Evolutionary conservation across 2,113 vertebrate genomes (phyloP), one percentile per base, ranked within the genome.

Genomic region (Petrocephalus zakoni): DNA sequence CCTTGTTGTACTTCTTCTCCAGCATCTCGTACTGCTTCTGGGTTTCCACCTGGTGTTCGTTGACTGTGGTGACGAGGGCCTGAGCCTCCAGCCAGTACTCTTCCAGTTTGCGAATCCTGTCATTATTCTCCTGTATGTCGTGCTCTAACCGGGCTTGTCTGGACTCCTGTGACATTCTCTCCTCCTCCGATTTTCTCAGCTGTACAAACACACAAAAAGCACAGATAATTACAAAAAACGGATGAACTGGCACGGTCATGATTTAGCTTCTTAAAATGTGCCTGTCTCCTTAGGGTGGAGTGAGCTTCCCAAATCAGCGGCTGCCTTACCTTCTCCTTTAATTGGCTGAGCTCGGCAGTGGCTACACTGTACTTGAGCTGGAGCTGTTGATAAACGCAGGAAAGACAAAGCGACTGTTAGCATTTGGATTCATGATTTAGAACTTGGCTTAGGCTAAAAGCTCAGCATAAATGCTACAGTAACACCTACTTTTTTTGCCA

Each of bases 41-140:
- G 87, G 97, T 96, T 93, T 98, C 97, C 61, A 96, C 96, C 89
- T 97, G 93, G 91, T 95, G 95, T 88, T 98, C 97, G 90, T 96
- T 97, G 90, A 97, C 96, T 22, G 97, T 96, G 93, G 97, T 96
- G 92, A 97, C 97, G 88, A 98, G 94, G 34, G 94, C 96, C 93
- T 98, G 97, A 91, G 97, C 96, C 91, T 98, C 97, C 88, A 97
- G 95, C 97, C 97, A 98, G 88, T 97, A 97, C 87, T 95, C 96
- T 89, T 98, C 97, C 89, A 98, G 91, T 92, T 97, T 98, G 21
- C 96, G 95, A 85, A 96, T 96, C 90, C 96, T 97, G 90, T 98
- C 96, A 89, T 95, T 96, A 92, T 92, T 97, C 88, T 97, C 97
- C 3, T 96, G 96, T 53, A 95, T 93, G 86, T 94, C 96, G 91